Evolutionary conservation across 2,797 vertebrate genomes (phyloP), one percentile per base, ranked within the genome.

Genomic region (Pseudochaenichthys georgianus): DNA sequence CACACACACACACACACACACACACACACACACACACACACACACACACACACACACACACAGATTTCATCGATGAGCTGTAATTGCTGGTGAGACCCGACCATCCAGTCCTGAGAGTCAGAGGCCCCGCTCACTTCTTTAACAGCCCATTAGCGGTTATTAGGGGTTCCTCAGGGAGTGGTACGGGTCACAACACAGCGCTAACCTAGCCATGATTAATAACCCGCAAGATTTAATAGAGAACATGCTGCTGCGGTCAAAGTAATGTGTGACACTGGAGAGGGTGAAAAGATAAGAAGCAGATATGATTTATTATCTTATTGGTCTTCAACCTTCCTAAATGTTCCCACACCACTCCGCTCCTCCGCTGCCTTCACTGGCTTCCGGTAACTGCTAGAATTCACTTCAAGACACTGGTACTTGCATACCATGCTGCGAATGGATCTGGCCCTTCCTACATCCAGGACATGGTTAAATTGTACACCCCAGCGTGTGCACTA

Each of bases 61-160:
- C 60, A 70, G 72, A 80, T 77, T n/a, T n/a, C n/a, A n/a, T 94
- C 91, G 92, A 94, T 95, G 93, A 94, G 90, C 91, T 90, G 79
- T 95, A 95, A 95, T 94, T 94, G 92, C 79, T 80, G 90, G 89
- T 89, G 92, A 89, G 82, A 71, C 52, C 73, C 64, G 15, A 83
- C 74, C 87, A 87, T 85, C 86, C 62, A 70, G 78, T 81, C 58
- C 62, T 75, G 84, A 93, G 90, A 78, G 16, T 60, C 10, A 7
- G 47, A 66, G 65, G 68, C 64, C 78, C 83, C 79, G 50, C 87
- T 88, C 90, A 87, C 85, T 80, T 86, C 82, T 93, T 90, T 92
- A 94, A 86, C 87, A 91, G 87, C 83, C 93, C 95, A 95, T 95
- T 94, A 94, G 89, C 75, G 51, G 87, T 91, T 89, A 93, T 89